phyloP scores from a whole-genome alignment of 2,113 vertebrate species.

The Loxodonta africana region DNA sequence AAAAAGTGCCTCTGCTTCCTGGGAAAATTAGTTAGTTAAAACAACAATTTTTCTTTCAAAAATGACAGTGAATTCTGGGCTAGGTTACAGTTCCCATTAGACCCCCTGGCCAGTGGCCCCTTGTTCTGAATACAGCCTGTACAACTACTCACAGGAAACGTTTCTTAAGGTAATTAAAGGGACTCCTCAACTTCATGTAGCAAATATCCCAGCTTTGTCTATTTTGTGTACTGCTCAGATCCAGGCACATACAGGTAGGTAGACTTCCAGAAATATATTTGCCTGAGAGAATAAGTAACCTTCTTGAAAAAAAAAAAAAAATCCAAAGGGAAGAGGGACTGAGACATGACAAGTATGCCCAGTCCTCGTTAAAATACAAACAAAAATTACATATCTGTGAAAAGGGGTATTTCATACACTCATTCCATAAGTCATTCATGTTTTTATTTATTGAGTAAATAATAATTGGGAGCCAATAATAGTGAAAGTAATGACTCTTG shows the following conservation, averaged over 20 bases:
- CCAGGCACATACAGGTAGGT: not conserved
- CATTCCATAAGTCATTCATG: not conserved
- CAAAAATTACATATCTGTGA: not conserved
- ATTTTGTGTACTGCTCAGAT: not conserved
- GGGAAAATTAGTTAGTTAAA: slow-evolving; percentile 50
- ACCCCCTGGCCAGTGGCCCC: not conserved
- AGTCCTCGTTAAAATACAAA: not conserved
- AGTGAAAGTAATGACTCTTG: not conserved
- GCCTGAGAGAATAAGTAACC: not conserved
- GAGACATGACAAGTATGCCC: not conserved
- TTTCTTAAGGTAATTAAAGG: not conserved
- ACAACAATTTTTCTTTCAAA: not conserved
- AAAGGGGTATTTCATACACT: not conserved
- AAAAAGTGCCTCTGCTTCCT: not conserved
- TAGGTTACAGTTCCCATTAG: not conserved
- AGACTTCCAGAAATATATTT: not conserved
- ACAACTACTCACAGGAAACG: not conserved
- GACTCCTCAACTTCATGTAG: not conserved
- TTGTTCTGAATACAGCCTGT: not conserved
- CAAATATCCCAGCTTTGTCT: not conserved
- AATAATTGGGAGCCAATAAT: not conserved
- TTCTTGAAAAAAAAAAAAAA: not conserved
- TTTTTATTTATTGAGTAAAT: not conserved
- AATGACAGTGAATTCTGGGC: not conserved
- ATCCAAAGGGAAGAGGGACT: not conserved